Evolutionary conservation across 2,797 vertebrate genomes (phyloP).

Genomic region (Nyctibius grandis): DNA sequence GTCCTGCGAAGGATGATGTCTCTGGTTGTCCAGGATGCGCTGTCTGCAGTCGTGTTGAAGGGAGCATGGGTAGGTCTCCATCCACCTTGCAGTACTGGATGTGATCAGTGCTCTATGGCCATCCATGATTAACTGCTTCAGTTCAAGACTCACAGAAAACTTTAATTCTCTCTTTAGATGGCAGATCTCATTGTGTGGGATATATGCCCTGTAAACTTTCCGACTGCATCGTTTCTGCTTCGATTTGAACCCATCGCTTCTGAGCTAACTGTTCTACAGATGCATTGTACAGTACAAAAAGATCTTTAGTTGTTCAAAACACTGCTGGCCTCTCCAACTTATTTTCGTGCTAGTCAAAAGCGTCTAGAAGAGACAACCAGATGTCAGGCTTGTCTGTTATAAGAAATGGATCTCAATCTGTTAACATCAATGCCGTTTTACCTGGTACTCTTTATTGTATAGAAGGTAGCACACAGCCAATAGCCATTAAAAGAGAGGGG

Average conservation of each 20-base stretch:
- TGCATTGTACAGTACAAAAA: neutral
- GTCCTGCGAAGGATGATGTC: neutral
- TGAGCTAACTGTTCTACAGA: neutral
- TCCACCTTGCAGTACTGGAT: neutral
- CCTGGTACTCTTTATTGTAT: neutral
- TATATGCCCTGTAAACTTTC: neutral
- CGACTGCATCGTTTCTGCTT: neutral
- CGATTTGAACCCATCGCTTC: accelerated
- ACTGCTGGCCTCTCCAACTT: neutral
- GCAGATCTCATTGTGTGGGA: neutral
- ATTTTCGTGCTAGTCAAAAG: neutral
- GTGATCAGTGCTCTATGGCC: neutral
- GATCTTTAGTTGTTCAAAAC: neutral
- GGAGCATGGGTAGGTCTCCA: neutral
- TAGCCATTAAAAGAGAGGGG: neutral
- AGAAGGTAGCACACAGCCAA: neutral
- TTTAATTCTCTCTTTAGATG: neutral
- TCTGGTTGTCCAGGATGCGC: neutral
- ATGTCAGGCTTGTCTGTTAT: neutral
- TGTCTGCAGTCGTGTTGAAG: accelerated
- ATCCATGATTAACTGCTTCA: neutral
- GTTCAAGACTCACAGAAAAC: neutral
- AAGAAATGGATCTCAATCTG: neutral
- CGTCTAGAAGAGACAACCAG: neutral
- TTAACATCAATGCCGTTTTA: neutral